Conservation (phyloP, 1,140 invertebrate genomes). For the Amyelois transitella region DNA sequence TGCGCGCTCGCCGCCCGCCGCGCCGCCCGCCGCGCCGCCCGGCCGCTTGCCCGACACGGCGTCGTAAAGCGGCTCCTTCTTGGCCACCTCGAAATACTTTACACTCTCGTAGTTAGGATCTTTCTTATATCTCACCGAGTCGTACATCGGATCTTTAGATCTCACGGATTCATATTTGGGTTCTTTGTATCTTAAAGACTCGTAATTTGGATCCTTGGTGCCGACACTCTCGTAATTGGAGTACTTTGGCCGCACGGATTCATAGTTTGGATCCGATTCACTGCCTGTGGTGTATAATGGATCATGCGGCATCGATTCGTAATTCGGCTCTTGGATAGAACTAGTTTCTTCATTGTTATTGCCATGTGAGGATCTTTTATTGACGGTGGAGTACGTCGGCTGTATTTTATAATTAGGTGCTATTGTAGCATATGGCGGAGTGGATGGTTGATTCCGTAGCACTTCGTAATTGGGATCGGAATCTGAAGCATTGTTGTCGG, state of each 20-base stretch:
- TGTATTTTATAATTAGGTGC: slow-evolving; percentile 59
- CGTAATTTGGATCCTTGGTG: slow-evolving; percentile 57
- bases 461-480: slow-evolving; percentile 84
- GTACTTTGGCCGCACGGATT: slow-evolving; percentile 77
- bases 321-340: slow-evolving; percentile 71
- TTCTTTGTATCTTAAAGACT: slow-evolving; percentile 70
- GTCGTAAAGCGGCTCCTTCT: slow-evolving; percentile 73
- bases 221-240: slow-evolving; percentile 62
- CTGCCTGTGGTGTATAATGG: slow-evolving; percentile 79
- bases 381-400: slow-evolving; percentile 74
- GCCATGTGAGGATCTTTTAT: slow-evolving; percentile 59
- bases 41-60: slow-evolving; percentile 59
- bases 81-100: slow-evolving; percentile 72
- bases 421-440: slow-evolving; percentile 68
- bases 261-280: slow-evolving; percentile 83
- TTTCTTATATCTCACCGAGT: slow-evolving; percentile 62
- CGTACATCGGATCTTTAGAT: slow-evolving; percentile 68
- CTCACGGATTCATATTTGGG: slow-evolving; percentile 82
- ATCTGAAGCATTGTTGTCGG: slow-evolving; percentile 75
- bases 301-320: slow-evolving; percentile 82
- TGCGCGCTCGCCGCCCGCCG: slow-evolving; percentile 71
- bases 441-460: slow-evolving; percentile 73
- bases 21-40: slow-evolving; percentile 54
- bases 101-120: slow-evolving; percentile 76
- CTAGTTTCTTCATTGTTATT: slow-evolving; percentile 58